Evolutionary conservation across 2,797 vertebrate species (phyloP), one percentile per base, ranked within the genome.

Genomic region (Loris lydekkerianus): DNA sequence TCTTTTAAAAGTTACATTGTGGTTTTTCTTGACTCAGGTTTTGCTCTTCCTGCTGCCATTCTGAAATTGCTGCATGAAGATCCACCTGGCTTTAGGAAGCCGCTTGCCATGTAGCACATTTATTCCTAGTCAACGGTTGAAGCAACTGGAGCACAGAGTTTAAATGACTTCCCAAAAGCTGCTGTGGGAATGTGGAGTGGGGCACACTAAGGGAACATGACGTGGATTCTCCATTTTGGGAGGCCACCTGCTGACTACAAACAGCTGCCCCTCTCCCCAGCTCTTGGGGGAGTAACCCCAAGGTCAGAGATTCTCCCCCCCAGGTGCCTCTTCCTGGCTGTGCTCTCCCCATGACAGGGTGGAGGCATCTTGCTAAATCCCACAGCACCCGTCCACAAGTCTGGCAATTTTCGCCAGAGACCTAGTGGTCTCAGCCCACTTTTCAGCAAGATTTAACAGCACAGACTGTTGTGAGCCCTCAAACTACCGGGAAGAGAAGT

Each of bases 401-500:
- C 93, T 96, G 92, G 40, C 90, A 92, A 91, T 97, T 97, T 97
- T 97, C 96, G 91, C 96, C 95, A 58, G 96, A 94, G 95, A 96
- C 83, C 73, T 60, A 81, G 80, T 91, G 95, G 88, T 94, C 95
- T 97, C 97, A 96, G 93, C 70, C 82, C 78, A 93, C 95, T 96
- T 97, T 97, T 94, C 95, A 97, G 92, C 80, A 96, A 96, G 94
- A 97, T 96, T 97, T 95, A 95, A 96, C 86, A 96, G 96, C 78
- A 93, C 65, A 96, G 96, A 78, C 25, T 43, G 34, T 90, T 58
- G 82, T 17, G 92, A 89, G 90, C 78, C 90, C 96, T 96, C 95
- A 80, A 95, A 95, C 94, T 95, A 97, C 96, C 67, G 46, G 96
- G 94, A 96, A 96, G 92, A 93, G 85, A 96, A 78, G 49, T 17